Conservation (phyloP, 2,113 vertebrate genomes). For the Pogona vitticeps region DNA sequence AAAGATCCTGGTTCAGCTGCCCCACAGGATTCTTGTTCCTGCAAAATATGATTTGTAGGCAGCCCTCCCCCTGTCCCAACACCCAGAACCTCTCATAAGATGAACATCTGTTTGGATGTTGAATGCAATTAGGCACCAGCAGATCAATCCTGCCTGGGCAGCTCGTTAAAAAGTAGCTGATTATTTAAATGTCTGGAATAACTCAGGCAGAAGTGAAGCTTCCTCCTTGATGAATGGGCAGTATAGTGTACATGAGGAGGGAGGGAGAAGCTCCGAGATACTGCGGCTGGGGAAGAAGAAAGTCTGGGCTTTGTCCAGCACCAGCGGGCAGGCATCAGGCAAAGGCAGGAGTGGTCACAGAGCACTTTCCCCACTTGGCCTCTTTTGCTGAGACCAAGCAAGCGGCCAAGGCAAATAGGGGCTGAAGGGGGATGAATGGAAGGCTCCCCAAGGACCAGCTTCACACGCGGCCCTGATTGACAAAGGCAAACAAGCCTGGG, state of each 20-base stretch:
- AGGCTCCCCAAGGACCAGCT: background rate
- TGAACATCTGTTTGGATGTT: constrained; percentile 13
- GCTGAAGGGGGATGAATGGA: background rate
- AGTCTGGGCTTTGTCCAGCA: background rate
- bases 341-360: background rate
- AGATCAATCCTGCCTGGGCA: background rate
- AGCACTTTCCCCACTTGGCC: background rate
- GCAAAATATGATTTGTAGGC: background rate
- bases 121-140: background rate
- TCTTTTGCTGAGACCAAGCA: background rate
- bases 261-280: too few species aligned
- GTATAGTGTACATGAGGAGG: background rate
- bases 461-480: background rate
- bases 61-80: background rate
- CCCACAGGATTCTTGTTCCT: background rate
- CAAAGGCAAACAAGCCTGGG: background rate
- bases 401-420: background rate
- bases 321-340: background rate
- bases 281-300: background rate
- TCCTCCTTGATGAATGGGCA: background rate
- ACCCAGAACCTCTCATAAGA: background rate
- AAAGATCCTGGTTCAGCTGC: background rate
- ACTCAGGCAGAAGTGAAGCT: constrained; percentile 1
- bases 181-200: constrained; percentile 13
- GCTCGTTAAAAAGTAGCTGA: constrained; percentile 5